Base-by-base conservation (phyloP, 2,888 invertebrate genomes). In the Crepidodera aurea region DNA sequence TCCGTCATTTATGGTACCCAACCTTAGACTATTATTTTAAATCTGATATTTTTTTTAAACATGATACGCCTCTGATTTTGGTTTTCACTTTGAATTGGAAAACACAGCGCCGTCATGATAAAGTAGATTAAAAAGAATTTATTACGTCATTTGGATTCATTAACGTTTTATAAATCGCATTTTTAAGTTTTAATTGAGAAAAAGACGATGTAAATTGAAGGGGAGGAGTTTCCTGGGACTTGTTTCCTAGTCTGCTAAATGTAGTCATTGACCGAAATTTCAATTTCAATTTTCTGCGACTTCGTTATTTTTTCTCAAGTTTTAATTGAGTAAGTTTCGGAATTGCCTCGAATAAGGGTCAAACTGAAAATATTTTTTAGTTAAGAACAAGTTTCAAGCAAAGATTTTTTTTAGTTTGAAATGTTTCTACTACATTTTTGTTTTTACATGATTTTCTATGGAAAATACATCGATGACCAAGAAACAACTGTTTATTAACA, bases 71-170 rank as follows among this genome's bases (percentile, higher is more conserved):
- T n/a, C n/a, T n/a, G n/a, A n/a, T n/a, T n/a, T n/a, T 2, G 12
- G 60, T 65, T 60, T 67, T 60, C 51, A 58, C 22, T 16, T 37
- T 22, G 44, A 59, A 51, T 39, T 34, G 50, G 29, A 55, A 48
- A 57, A 57, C 48, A 27, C 22, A 16, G 39, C 65, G 61, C 51
- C 57, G 69, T 68, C 69, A 71, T 70, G 66, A 66, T 73, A 68
- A 73, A 73, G 71, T 69, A 71, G 71, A 73, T 73, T 74, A 72
- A 72, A 70, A 68, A 70, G 71, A 65, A 70, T 72, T 73, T 69
- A 72, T 72, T 72, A 70, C 69, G 64, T 60, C 64, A 67, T 63
- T 69, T 63, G 68, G 69, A 72, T 70, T 69, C 70, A 71, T 71
- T 71, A 69, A 67, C 62, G 69, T 67, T 65, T 63, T 59, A 68